phyloP scores from a whole-genome alignment of 2,113 vertebrate genomes.

The Puntigrus tetrazona region DNA sequence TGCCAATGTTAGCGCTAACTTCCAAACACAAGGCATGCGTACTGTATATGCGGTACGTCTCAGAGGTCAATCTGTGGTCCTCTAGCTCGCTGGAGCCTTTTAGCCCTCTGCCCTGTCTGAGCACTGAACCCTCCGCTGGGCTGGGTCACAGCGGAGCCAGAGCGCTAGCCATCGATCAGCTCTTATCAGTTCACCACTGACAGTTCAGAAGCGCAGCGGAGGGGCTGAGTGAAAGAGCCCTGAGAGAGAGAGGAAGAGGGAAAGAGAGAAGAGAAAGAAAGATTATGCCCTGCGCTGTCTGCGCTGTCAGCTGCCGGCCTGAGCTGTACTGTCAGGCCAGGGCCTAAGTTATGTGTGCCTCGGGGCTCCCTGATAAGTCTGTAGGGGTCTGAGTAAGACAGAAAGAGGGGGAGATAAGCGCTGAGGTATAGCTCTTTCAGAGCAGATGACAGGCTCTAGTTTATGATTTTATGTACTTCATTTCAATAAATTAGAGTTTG shows the following conservation, averaged over 20 bases:
- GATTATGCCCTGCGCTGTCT: slow-evolving; percentile 24
- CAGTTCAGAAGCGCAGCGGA: slow-evolving; percentile 62
- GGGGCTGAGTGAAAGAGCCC: slow-evolving; percentile 30
- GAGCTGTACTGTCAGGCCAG: slow-evolving; percentile 43
- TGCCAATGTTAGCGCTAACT: neutral
- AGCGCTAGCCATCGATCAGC: slow-evolving; percentile 45
- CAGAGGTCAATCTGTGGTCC: slow-evolving; percentile 53
- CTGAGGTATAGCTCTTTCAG: slow-evolving; percentile 30
- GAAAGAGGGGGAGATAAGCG: slow-evolving; percentile 29
- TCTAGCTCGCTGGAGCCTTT: slow-evolving; percentile 45
- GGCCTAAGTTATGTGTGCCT: slow-evolving; percentile 53
- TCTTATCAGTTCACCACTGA: slow-evolving; percentile 48
- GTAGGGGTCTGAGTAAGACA: slow-evolving; percentile 38
- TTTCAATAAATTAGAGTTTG: neutral
- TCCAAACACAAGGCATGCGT: neutral
- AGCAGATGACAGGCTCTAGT: slow-evolving; percentile 24
- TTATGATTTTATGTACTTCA: neutral
- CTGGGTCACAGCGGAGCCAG: slow-evolving; percentile 54
- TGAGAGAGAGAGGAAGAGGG: slow-evolving; percentile 45
- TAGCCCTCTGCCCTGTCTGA: slow-evolving; percentile 47
- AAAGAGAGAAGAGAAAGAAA: slow-evolving; percentile 49
- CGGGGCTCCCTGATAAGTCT: slow-evolving; percentile 52
- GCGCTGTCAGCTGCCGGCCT: slow-evolving; percentile 47
- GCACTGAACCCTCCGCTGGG: slow-evolving; percentile 45
- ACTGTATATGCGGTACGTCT: slow-evolving; percentile 46